Base-by-base conservation (phyloP, 2,113 vertebrate genomes). In the Atractosteus spatula region DNA sequence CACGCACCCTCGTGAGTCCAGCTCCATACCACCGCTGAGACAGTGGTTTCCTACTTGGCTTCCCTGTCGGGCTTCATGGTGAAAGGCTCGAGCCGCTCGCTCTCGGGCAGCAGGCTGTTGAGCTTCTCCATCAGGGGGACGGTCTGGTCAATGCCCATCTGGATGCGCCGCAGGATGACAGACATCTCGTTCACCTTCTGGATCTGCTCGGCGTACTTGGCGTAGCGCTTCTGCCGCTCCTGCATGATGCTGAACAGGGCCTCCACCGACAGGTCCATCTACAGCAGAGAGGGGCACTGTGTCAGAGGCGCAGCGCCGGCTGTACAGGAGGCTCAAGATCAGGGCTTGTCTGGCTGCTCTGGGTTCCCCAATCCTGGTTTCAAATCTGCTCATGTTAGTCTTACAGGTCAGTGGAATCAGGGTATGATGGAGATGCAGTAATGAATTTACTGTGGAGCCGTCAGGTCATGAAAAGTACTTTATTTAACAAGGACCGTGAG, bases 111-210 rank as follows among this genome's bases (percentile, higher is more conserved):
- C 89, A 99, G 82, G 89, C 93, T 92, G 86, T 99, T 99, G 63
- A 99, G 94, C 45, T 95, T 86, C 86, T 99, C 97, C 96, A 99
- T 94, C 82, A 99, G 91, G 0, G 97, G 97, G 63, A 97, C 77
- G 0, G 97, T 99, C 90, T 99, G 96, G 86, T 99, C 97, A 0
- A 99, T 94, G 84, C 97, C 97, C 97, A 99, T 99, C 91, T 99
- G 97, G 54, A 99, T 94, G 11, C 97, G 95, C 4, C 97, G 91
- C 42, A 99, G 92, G 86, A 98, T 96, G 88, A 97, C 95, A 0
- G 97, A 99, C 95, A 99, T 99, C 88, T 99, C 97, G 0, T 98
- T 98, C 77, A 99, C 97, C 78, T 99, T 99, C 89, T 99, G 97
- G 88, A 99, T 97, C 93, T 99, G 97, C 88, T 99, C 97, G 0